Conservation (phyloP, 2,113 vertebrate genomes). For the Osmerus eperlanus region DNA sequence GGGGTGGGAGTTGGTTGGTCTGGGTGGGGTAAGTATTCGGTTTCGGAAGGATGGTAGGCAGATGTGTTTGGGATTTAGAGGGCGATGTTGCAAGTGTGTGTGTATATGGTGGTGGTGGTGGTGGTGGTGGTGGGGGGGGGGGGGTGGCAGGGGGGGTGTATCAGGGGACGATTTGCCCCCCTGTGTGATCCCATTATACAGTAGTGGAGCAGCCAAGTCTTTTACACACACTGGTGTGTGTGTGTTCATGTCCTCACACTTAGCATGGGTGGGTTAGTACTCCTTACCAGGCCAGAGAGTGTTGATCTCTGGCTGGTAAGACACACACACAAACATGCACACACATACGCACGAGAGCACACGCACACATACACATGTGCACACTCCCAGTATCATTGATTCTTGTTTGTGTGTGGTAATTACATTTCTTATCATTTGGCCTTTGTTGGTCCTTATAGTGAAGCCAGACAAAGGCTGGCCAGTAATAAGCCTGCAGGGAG, state of each 20-base stretch:
- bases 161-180: not conserved
- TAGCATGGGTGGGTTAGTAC: slow-evolving; percentile 1
- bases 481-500: too few relatives aligned
- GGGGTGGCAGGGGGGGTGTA: too few relatives aligned
- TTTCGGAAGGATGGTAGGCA: too few relatives aligned
- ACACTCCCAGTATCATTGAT: slow-evolving; percentile 5
- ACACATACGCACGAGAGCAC: not conserved
- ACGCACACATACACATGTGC: not conserved
- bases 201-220: not conserved
- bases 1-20: too few relatives aligned
- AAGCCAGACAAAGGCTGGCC: not conserved
- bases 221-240: too few relatives aligned
- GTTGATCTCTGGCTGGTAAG: slow-evolving; percentile 12
- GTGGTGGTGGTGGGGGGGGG: not conserved
- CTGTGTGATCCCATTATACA: not conserved
- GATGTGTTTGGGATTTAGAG: not conserved
- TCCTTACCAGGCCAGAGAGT: not conserved
- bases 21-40: too few relatives aligned
- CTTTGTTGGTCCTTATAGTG: not conserved
- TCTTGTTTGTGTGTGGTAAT: not conserved
- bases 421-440: slow-evolving; percentile 1
- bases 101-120: not conserved
- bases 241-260: not conserved
- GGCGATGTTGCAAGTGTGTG: not conserved
- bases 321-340: not conserved